Conservation (phyloP, 2,113 vertebrate species). For the Neolamprologus hecqui region DNA sequence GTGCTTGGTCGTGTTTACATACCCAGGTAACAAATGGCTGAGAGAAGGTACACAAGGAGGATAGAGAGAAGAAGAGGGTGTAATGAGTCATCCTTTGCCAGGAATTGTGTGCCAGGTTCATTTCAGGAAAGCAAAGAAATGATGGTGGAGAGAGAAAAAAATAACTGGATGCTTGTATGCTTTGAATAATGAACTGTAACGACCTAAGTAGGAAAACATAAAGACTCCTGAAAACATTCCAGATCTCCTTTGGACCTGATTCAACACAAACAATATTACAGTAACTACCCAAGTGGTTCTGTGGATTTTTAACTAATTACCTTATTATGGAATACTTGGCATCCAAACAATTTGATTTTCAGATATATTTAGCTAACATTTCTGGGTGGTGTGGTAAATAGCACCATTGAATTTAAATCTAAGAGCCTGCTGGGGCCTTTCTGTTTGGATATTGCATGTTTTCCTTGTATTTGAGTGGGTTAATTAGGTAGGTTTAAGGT, state of each 20-base stretch:
- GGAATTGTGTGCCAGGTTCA: neutral
- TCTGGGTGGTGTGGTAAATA: neutral
- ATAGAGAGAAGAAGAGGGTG: neutral
- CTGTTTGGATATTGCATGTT: neutral
- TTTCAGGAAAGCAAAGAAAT: neutral
- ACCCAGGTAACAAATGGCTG: constrained; percentile 14
- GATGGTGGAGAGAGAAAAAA: neutral
- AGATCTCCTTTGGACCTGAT: neutral
- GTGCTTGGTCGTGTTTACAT: constrained; percentile 37
- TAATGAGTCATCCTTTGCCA: neutral
- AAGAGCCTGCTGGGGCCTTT: neutral
- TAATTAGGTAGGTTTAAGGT: neutral
- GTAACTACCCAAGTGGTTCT: neutral
- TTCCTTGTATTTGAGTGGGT: neutral
- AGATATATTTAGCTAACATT: neutral
- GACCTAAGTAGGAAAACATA: neutral
- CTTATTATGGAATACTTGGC: neutral
- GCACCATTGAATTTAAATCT: neutral
- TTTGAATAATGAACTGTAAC: neutral
- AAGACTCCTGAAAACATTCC: neutral
- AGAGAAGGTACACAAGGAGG: neutral
- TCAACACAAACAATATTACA: neutral
- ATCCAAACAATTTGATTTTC: neutral
- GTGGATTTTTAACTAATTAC: neutral
- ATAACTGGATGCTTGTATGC: neutral